A percentile compares a stretch with the other conserved stretches of the same genome.
These are phyloP conservation scores for Epizoanthus rinbou DNA, from an alignment of 92 coral and sea anemone genomes.

Conservation along the genomic window DNA sequence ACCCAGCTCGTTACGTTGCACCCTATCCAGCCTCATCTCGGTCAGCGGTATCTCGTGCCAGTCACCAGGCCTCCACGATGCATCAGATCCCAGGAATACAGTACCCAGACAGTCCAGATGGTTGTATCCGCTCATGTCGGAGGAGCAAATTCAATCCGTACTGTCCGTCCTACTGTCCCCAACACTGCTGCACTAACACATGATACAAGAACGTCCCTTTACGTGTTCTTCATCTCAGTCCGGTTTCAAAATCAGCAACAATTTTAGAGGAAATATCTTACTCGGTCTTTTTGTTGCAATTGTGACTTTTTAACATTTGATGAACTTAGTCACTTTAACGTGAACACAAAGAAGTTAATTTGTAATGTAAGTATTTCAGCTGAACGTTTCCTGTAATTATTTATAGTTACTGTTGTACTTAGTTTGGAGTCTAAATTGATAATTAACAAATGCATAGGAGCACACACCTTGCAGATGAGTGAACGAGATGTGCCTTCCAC, in stretches of 20 bases:
- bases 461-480: too few relatives aligned
- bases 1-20: not conserved
- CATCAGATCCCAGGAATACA: constrained; percentile 27
- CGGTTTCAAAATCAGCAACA: not conserved
- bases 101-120: constrained; percentile 23
- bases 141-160: not conserved
- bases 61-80: not conserved
- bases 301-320: too few relatives aligned
- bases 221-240: not conserved
- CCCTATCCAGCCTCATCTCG: not conserved
- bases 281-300: too few relatives aligned
- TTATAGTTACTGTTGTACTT: too few relatives aligned
- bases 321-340: too few relatives aligned
- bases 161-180: constrained; percentile 31
- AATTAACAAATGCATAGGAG: too few relatives aligned
- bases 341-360: too few relatives aligned
- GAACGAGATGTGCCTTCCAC: too few relatives aligned
- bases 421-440: too few relatives aligned
- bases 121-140: constrained; percentile 26
- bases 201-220: not conserved
- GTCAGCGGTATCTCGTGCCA: not conserved
- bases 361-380: too few relatives aligned
- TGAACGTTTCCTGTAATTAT: too few relatives aligned
- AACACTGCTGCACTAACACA: constrained; percentile 14
- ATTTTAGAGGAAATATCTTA: not conserved